Evolutionary conservation across 2,113 vertebrate genomes (phyloP).

Genomic region (Hypomesus transpacificus): DNA sequence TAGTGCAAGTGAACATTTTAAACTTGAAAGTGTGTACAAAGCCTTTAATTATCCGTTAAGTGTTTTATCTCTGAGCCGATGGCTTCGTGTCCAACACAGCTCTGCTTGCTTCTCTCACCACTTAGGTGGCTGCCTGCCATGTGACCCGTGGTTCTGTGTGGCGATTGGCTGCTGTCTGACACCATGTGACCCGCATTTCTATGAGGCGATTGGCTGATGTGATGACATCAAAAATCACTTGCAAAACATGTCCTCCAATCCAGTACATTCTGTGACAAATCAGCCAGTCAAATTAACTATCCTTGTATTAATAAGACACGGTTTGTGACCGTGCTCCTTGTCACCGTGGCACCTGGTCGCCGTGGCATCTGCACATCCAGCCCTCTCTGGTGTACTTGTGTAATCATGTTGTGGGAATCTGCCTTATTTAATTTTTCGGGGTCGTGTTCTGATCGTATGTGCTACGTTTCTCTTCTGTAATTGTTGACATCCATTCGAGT

Average conservation of each 20-base stretch:
- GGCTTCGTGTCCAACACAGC: background rate
- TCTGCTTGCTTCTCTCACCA: background rate
- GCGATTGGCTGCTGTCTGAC: too few relatives aligned
- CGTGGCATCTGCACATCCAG: background rate
- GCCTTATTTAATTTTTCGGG: slow-evolving; percentile 38
- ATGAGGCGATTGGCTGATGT: background rate
- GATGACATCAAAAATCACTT: too few relatives aligned
- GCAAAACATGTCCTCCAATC: too few relatives aligned
- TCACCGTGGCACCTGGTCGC: background rate
- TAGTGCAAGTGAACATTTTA: slow-evolving; percentile 21
- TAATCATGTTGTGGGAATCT: slow-evolving; percentile 21
- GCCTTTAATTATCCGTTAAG: slow-evolving; percentile 28
- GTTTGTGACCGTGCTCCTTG: too few relatives aligned
- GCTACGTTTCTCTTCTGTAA: slow-evolving; percentile 21
- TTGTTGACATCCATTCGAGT: slow-evolving; percentile 15
- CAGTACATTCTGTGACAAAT: background rate
- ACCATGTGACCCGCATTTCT: background rate
- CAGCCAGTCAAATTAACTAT: background rate
- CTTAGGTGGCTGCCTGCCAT: background rate
- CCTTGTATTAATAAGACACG: too few relatives aligned
- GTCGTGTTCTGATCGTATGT: slow-evolving; percentile 13
- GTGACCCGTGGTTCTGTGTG: too few relatives aligned
- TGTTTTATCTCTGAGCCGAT: slow-evolving; percentile 17
- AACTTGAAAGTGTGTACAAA: slow-evolving; percentile 34
- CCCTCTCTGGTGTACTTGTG: background rate